Percentiles rank a stretch among this genome's conserved stretches.
phyloP scores from a whole-genome alignment of 2,888 invertebrate genomes.

The Tinea trinotella region DNA sequence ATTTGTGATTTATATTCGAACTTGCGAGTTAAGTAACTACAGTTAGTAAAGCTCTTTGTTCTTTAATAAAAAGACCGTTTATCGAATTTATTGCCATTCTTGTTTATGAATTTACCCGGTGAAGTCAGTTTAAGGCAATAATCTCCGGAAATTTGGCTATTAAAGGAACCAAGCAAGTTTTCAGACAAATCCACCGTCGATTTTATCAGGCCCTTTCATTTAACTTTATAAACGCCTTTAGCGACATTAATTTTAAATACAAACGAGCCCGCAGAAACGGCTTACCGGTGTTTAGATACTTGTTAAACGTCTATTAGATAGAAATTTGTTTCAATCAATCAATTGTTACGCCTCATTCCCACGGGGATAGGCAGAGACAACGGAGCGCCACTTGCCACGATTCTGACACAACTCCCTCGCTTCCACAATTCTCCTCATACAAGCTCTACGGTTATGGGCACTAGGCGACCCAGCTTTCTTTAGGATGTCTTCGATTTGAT shows the following conservation, averaged over 20 bases:
- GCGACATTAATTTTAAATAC: neutral
- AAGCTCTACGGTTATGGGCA: too few relatives aligned
- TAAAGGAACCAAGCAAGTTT: neutral
- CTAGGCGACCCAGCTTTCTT: too few relatives aligned
- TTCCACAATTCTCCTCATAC: too few relatives aligned
- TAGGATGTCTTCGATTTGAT: too few relatives aligned
- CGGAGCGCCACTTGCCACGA: too few relatives aligned
- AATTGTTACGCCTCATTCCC: too few relatives aligned
- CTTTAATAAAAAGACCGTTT: neutral
- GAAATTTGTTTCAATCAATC: too few relatives aligned
- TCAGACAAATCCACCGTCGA: slow-evolving; percentile 2
- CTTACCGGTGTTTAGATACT: neutral
- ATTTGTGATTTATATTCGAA: neutral
- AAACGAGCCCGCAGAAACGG: neutral
- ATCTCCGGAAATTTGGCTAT: neutral
- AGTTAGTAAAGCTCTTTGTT: slow-evolving; percentile 6
- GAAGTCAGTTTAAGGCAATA: neutral
- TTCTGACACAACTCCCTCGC: too few relatives aligned
- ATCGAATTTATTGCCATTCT: slow-evolving; percentile 17
- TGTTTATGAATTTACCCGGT: slow-evolving; percentile 9
- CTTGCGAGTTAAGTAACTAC: neutral
- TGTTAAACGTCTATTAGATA: neutral
- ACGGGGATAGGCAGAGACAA: too few relatives aligned
- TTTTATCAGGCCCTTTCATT: neutral
- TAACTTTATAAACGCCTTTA: neutral